Evolutionary conservation across 2,113 vertebrate genomes (phyloP), one percentile per base, ranked within the genome.

Genomic region (Vimba vimba): DNA sequence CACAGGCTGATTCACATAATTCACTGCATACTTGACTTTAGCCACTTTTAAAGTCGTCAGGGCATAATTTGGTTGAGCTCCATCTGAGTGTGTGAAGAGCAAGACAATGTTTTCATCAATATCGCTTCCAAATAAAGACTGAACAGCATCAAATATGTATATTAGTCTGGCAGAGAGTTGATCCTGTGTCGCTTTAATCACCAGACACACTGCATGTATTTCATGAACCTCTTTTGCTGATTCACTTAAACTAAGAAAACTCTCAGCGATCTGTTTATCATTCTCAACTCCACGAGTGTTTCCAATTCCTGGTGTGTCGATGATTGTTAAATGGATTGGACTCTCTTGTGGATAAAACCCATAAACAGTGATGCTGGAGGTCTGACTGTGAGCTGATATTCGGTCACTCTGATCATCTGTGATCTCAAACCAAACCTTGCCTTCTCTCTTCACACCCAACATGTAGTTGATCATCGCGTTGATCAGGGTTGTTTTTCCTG

Each of bases 401-500:
- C 30, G 13, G n/a, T 68, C 4, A 33, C 64, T 30, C 13, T 68
- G 64, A 6, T 68, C 64, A 68, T 68, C 27, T 68, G 64, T 68
- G 64, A 68, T 68, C 64, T 68, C 64, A 68, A 68, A 68, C 64
- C 64, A 68, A 73, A 86, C 79, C 19, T 84, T 50, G 33, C 88
- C 88, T n/a, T 84, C n/a, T 78, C 82, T 84, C n/a, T 81, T 0
- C 2, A 91, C 88, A 1, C 77, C 86, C n/a, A 91, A 66, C 85
- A 91, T 82, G 79, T 89, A 85, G 79, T 90, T 91, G 57, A 88
- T 8, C 74, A 88, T 55, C 0, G 17, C 2, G 0, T 55, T 55
- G 52, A 55, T 55, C 0, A 55, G 52, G 2, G 2, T 55, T 55
- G 52, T 55, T 55, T 55, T 55, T 55, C 52, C 52, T 55, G 52